These are phyloP conservation scores for Ethmia dodecea DNA, from an alignment of 2,888 invertebrate genomes.

Conservation along the genomic window DNA sequence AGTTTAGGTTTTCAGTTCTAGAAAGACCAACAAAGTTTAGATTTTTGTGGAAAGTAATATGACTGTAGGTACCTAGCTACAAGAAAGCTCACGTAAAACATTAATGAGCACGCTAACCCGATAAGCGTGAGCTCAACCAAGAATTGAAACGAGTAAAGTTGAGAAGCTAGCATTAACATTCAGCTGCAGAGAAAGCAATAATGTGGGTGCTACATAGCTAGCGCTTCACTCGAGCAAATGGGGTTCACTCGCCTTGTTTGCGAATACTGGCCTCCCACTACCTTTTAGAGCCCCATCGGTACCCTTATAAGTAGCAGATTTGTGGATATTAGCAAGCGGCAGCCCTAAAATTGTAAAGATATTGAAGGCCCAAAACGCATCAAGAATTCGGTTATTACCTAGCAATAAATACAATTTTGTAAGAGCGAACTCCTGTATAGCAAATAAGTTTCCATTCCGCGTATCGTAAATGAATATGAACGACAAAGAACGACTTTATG, in stretches of 20 bases:
- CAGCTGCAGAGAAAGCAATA: constrained; percentile 44
- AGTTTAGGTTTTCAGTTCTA: no score
- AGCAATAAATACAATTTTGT: neutral
- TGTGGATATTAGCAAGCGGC: constrained; percentile 26
- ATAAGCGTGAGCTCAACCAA: constrained; percentile 44
- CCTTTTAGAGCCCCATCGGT: constrained; percentile 7
- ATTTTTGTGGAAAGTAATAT: no score
- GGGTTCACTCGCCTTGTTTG: constrained; percentile 29
- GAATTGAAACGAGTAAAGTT: constrained; percentile 40
- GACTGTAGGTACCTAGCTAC: neutral
- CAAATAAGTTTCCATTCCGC: constrained; percentile 7
- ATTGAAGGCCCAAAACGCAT: constrained; percentile 20
- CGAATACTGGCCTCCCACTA: constrained; percentile 24
- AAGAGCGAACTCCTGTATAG: neutral
- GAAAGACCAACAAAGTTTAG: no score
- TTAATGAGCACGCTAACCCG: constrained; percentile 46
- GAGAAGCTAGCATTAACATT: constrained; percentile 48
- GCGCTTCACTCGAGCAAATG: constrained; percentile 51
- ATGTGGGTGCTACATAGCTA: constrained; percentile 52
- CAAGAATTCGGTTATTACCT: neutral
- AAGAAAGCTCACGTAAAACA: constrained; percentile 42
- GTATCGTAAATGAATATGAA: constrained; percentile 13
- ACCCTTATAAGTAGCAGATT: constrained; percentile 18
- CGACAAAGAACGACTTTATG: neutral
- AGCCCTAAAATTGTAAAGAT: constrained; percentile 24